phyloP scores from a whole-genome alignment of 2,888 invertebrate genomes.

The Idaea biselata region DNA sequence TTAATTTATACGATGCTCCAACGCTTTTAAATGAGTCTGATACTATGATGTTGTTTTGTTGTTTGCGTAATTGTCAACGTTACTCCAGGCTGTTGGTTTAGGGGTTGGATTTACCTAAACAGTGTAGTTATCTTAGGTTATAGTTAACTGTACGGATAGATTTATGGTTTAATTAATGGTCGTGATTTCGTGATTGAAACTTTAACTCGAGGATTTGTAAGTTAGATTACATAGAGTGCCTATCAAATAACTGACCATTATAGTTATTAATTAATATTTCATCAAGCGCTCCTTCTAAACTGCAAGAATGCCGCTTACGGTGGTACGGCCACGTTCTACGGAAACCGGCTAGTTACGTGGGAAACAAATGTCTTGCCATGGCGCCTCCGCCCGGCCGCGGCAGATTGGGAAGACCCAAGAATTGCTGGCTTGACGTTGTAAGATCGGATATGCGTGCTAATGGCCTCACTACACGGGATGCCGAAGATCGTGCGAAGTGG shows the following conservation, averaged over 20 bases:
- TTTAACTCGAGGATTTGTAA: not conserved
- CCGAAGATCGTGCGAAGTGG: too few relatives aligned
- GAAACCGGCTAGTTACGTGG: too few relatives aligned
- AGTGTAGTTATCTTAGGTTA: not conserved
- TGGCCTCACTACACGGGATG: too few relatives aligned
- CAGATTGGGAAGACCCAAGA: too few relatives aligned
- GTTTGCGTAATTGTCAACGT: not conserved
- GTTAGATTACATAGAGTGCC: not conserved
- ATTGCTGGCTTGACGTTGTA: too few relatives aligned
- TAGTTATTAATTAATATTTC: too few relatives aligned
- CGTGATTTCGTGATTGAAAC: not conserved
- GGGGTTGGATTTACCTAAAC: not conserved
- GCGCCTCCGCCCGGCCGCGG: too few relatives aligned
- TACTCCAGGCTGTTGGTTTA: not conserved
- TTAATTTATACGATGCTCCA: not conserved
- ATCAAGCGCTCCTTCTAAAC: too few relatives aligned
- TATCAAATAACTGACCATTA: not conserved
- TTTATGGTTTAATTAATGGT: not conserved
- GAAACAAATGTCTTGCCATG: too few relatives aligned
- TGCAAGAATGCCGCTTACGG: too few relatives aligned
- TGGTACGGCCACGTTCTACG: too few relatives aligned
- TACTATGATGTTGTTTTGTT: not conserved
- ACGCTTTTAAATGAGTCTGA: not conserved
- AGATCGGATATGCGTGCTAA: too few relatives aligned
- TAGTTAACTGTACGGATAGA: not conserved